Base-by-base conservation (phyloP, 2,888 invertebrate genomes). In the Calameuta filiformis region DNA sequence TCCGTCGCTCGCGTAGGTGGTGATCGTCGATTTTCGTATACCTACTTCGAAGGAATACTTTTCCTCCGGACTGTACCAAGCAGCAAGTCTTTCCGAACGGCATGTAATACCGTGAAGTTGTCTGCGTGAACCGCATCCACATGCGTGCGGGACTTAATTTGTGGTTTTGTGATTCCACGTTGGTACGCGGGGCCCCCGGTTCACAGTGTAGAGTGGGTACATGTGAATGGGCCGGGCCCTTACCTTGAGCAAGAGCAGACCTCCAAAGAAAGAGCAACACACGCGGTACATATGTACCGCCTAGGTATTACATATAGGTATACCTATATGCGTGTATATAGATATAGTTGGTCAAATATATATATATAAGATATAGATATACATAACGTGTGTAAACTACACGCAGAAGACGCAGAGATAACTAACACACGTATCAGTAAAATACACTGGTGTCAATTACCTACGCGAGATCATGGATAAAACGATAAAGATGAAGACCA, bases 191-290 rank as follows among this genome's bases (percentile, higher is more conserved):
- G 34, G 30, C 12, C 12, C 71, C 12, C 6, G 33, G 12, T 34
- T 31, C 31, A 11, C 71, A 34, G 75, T 75, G 69, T 31, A 30
- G 34, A 71, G 71, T 34, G 4, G 75, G 77, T 81, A 78, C 79
- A 80, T 81, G 83, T 84, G 84, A 84, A 84, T 84, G 84, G 82
- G 81, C 80, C 73, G 81, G 80, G 79, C 81, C 79, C 80, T 84
- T 80, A 82, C 84, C 83, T 84, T 84, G 84, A 83, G 81, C 80
- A 80, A 79, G 79, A 80, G 82, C 79, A 79, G 80, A 80, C 80
- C 80, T 81, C 80, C 81, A 81, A 81, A 80, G 73, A 79, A 77
- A 79, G 79, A 79, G 71, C 71, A 71, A 71, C 31, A 34, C 71
- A 71, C 31, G 34, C 71, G 71, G 6, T 33, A 71, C 71, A 34